Evolutionary conservation across 2,113 vertebrate genomes (phyloP).

Genomic region (Macquaria australasica): DNA sequence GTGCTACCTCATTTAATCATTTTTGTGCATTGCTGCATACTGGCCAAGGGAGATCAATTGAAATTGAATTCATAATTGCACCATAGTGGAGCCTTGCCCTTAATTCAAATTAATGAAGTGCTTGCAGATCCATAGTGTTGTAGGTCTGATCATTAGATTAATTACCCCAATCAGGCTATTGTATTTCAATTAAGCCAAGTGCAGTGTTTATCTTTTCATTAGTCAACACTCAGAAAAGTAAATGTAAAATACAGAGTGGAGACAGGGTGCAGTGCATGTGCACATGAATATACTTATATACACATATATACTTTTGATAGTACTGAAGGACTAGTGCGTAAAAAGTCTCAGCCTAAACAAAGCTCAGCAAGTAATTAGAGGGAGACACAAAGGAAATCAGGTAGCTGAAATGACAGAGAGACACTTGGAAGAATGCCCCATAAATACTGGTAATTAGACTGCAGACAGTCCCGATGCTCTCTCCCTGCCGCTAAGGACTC

Average conservation of each 20-base stretch:
- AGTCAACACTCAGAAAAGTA: constrained; percentile 53
- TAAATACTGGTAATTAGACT: constrained; percentile 62
- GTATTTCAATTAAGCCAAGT: constrained; percentile 77
- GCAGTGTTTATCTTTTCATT: constrained; percentile 68
- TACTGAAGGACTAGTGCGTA: neutral
- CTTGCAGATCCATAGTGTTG: constrained; percentile 75
- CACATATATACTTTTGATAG: neutral
- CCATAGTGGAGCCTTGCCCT: constrained; percentile 39
- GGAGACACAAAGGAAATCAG: constrained; percentile 41
- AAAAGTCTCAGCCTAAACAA: constrained; percentile 29
- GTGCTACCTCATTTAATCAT: constrained; percentile 18
- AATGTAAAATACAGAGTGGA: constrained; percentile 15
- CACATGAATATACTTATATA: neutral
- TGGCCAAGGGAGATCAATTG: constrained; percentile 69
- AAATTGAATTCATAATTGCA: constrained; percentile 82
- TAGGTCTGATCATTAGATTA: constrained; percentile 78
- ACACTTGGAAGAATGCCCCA: constrained; percentile 29
- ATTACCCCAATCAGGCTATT: constrained; percentile 77
- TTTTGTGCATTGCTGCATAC: constrained; percentile 49
- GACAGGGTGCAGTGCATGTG: neutral
- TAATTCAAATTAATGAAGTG: constrained; percentile 85
- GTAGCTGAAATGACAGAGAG: constrained; percentile 30
- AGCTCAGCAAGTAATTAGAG: constrained; percentile 26
- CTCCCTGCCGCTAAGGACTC: constrained; percentile 33
- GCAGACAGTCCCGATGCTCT: constrained; percentile 31